Percentiles rank a stretch among this genome's conserved stretches.
Evolutionary conservation across 2,797 vertebrate genomes (phyloP).

Genomic region (Cynopterus sphinx): DNA sequence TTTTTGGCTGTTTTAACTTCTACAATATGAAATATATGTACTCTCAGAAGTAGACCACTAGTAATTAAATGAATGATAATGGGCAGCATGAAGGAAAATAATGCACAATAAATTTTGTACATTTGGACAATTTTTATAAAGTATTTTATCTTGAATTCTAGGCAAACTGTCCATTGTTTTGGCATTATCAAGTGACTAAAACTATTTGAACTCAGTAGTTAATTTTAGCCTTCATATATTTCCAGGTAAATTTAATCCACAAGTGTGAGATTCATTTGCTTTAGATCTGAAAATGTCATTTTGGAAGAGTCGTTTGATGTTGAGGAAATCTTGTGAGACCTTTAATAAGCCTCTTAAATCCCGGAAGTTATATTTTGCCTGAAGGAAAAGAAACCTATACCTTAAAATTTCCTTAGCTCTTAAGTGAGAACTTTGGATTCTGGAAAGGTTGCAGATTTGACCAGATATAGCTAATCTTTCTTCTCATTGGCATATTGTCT

Average conservation of each 20-base stretch:
- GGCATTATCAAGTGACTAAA: neutral
- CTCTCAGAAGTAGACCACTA: neutral
- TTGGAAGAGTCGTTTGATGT: constrained; percentile 73
- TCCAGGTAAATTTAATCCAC: constrained; percentile 68
- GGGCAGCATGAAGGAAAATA: neutral
- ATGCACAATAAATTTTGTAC: neutral
- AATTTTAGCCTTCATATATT: constrained; percentile 62
- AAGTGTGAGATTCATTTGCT: constrained; percentile 61
- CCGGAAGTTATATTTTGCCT: constrained; percentile 66
- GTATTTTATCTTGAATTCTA: neutral
- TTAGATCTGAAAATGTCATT: constrained; percentile 76
- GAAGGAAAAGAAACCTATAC: constrained; percentile 39
- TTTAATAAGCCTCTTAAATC: constrained; percentile 76
- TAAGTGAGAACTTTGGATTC: constrained; percentile 48
- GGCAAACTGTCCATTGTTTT: constrained; percentile 31
- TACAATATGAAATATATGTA: neutral
- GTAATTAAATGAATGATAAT: neutral
- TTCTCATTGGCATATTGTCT: neutral
- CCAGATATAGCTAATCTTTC: neutral
- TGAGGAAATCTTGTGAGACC: constrained; percentile 73
- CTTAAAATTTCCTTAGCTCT: constrained; percentile 55
- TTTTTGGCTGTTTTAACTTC: neutral
- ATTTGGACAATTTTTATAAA: neutral
- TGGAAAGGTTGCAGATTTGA: constrained; percentile 38
- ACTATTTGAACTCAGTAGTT: constrained; percentile 49